phyloP scores from a whole-genome alignment of 2,888 invertebrate species.

The Steinernema hermaphroditum region DNA sequence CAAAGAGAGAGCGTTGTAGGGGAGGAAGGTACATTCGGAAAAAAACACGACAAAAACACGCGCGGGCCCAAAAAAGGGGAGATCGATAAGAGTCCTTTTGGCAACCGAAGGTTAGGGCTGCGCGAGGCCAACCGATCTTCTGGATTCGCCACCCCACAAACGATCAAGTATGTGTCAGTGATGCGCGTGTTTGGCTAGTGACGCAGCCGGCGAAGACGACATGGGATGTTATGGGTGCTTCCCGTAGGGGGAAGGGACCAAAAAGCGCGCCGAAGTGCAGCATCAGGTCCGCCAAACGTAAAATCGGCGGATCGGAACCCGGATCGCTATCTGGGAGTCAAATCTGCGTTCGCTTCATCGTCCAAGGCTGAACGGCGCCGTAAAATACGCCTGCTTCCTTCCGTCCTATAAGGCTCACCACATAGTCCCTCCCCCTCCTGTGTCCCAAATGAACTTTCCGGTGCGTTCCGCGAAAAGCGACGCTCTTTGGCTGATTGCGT shows the following conservation, averaged over 20 bases:
- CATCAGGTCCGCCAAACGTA: too few relatives aligned
- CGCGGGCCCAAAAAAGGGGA: neutral
- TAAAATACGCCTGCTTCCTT: conserved; percentile 28
- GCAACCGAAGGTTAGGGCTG: neutral
- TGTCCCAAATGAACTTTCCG: conserved; percentile 1
- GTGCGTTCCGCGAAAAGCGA: neutral
- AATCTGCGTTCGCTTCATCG: conserved; percentile 20
- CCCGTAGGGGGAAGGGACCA: neutral
- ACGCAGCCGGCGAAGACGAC: conserved; percentile 1
- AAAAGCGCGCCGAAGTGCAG: too few relatives aligned
- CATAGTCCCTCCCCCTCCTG: conserved; percentile 9
- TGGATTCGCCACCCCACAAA: neutral
- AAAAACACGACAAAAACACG: neutral
- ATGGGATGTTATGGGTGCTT: neutral
- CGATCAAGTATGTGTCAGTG: neutral
- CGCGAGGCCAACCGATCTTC: neutral
- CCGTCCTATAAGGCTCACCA: neutral
- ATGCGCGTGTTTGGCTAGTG: conserved; percentile 2
- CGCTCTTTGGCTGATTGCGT: neutral
- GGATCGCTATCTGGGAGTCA: neutral
- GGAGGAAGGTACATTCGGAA: neutral
- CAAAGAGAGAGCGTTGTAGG: neutral
- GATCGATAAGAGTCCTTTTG: conserved; percentile 14
- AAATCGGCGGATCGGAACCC: neutral
- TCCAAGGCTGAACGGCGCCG: conserved; percentile 14